phyloP scores from a whole-genome alignment of 2,113 vertebrate species.

The Dolichallabes microphthalmus region DNA sequence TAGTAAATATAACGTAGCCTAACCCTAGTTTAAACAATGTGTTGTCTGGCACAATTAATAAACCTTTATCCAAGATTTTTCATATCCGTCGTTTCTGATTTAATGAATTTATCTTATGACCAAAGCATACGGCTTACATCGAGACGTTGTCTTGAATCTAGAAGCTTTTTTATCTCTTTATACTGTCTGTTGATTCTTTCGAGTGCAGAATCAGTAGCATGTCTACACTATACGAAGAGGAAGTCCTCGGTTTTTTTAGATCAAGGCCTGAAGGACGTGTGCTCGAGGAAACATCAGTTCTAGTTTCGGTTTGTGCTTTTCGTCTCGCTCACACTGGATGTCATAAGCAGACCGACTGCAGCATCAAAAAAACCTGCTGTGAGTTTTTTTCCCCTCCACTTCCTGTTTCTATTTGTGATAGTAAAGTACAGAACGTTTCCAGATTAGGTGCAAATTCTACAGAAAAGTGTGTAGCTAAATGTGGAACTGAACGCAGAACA shows the following conservation, averaged over 20 bases:
- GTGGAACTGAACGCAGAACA: background rate
- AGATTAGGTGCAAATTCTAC: background rate
- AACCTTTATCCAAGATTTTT: background rate
- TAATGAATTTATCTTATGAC: background rate
- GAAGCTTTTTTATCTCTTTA: background rate
- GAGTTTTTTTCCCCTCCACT: background rate
- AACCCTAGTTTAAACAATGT: too few species aligned
- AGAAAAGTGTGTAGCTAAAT: background rate
- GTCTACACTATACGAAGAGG: background rate
- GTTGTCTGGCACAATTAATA: background rate
- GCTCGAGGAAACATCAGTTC: too few species aligned
- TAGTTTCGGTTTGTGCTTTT: background rate
- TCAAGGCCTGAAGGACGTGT: background rate
- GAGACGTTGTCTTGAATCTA: background rate
- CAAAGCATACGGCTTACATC: too few species aligned
- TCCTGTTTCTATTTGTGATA: background rate
- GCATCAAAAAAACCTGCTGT: background rate
- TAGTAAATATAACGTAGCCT: too few species aligned
- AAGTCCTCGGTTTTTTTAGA: background rate
- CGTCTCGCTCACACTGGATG: too few species aligned
- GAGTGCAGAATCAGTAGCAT: background rate
- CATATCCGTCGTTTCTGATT: background rate
- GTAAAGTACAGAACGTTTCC: background rate
- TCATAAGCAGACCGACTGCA: background rate
- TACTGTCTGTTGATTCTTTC: background rate